Evolutionary conservation across 2,888 invertebrate genomes (phyloP).

Genomic region (Andrena trimmerana): DNA sequence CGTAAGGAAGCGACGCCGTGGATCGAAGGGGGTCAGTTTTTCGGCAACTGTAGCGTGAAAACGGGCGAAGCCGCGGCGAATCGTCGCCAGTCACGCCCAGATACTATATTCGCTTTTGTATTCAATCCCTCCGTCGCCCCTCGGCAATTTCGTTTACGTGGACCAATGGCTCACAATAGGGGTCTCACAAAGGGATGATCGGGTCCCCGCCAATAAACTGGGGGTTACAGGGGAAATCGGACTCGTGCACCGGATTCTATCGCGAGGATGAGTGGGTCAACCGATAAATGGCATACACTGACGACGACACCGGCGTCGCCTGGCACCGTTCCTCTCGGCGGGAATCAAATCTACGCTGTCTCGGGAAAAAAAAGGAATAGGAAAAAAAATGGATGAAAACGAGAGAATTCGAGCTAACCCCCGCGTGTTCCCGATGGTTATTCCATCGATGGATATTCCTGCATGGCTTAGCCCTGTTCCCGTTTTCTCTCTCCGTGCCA

Average conservation of each 20-base stretch:
- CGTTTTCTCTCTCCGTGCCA: not conserved
- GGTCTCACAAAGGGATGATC: conserved; percentile 82
- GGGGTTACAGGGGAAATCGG: conserved; percentile 80
- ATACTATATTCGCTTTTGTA: conserved; percentile 77
- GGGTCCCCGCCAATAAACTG: conserved; percentile 81
- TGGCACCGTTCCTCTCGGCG: conserved; percentile 39
- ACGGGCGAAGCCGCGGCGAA: conserved; percentile 80
- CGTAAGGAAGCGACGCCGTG: conserved; percentile 18
- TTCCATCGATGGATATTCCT: conserved; percentile 15
- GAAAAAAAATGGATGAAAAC: not conserved
- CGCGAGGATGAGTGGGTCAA: conserved; percentile 81
- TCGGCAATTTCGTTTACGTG: conserved; percentile 84
- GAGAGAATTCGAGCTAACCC: not conserved
- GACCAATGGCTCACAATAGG: conserved; percentile 81
- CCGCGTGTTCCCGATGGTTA: not conserved
- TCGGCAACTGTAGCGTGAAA: conserved; percentile 79
- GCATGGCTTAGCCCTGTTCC: not conserved
- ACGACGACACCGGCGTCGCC: conserved; percentile 41
- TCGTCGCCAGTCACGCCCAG: conserved; percentile 82
- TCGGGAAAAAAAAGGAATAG: not conserved
- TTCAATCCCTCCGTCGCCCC: conserved; percentile 77
- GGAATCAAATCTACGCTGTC: conserved; percentile 46
- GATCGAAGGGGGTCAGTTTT: conserved; percentile 74
- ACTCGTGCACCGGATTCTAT: conserved; percentile 81
- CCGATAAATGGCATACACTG: conserved; percentile 80